These are phyloP conservation scores for Probosciger aterrimus DNA, from an alignment of 2,113 vertebrate genomes.

Conservation along the genomic window DNA sequence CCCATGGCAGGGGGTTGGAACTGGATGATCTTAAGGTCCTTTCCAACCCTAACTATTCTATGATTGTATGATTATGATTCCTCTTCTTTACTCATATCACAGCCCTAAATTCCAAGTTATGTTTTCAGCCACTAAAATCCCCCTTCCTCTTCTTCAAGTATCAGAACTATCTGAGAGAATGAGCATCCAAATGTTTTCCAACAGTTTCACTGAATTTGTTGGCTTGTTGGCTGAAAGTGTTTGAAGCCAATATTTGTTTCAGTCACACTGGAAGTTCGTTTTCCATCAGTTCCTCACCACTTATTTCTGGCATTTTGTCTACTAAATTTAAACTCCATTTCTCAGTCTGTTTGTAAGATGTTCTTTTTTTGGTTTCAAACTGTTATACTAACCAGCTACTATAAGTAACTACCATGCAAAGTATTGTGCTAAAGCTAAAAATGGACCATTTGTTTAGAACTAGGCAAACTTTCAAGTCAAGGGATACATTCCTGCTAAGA, in stretches of 20 bases:
- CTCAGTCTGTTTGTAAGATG: neutral
- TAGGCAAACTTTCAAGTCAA: neutral
- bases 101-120: neutral
- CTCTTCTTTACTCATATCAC: neutral
- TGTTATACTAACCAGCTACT: neutral
- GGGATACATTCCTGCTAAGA: neutral
- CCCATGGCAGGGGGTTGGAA: no score
- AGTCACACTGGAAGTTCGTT: neutral
- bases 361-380: neutral
- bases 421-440: neutral
- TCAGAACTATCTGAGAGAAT: neutral
- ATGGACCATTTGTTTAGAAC: neutral
- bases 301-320: neutral
- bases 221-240: neutral
- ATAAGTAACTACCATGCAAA: neutral
- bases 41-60: no score
- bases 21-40: no score
- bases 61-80: no score
- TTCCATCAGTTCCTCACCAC: neutral
- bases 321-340: neutral
- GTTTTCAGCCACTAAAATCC: neutral
- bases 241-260: neutral
- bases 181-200: neutral
- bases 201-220: neutral
- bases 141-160: neutral